Base-by-base conservation (phyloP, 2,797 vertebrate genomes). In the Anguilla obscura region DNA sequence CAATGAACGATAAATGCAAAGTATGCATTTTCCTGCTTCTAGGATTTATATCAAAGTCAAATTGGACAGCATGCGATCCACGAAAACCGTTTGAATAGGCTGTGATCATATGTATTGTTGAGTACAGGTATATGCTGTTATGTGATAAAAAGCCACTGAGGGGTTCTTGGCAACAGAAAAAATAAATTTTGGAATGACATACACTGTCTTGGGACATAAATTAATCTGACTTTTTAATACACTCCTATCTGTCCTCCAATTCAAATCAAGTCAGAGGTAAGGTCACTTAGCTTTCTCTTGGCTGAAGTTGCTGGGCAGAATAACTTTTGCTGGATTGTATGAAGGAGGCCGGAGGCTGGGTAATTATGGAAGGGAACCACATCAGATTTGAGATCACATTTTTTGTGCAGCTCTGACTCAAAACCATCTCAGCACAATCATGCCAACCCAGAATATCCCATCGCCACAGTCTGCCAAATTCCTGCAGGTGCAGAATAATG, bases 181-280 rank as follows among this genome's bases (percentile, higher is more conserved):
- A n/a, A 40, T 40, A 12, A 3, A 14, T 18, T 82, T 48, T 63
- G 33, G 58, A 87, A 85, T 69, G 88, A 50, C 86, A 74, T 56
- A 80, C 36, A 79, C 87, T 82, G 86, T 86, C 66, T 85, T n/a
- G 84, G 82, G 86, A 83, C 76, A 76, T 89, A 80, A 88, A 60
- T 82, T 79, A 76, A 54, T 84, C 87, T 87, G 85, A 87, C 87
- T 85, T 74, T 82, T 87, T 89, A 83, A 90, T 83, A 87, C 85
- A 87, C 83, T 85, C 27, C 87, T 88, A 74, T 85, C 88, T 50
- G 85, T 88, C 86, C 79, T 84, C 21, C 48, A 66, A 63, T 86
- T 76, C 30, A 0, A 90, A 86, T 90, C 36, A 89, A 69, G 74
- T 88, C 89, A 84, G 86, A 14, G 52, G 89, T 91, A 85, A 85